phyloP scores from a whole-genome alignment of 2,888 invertebrate species.

The Caenorhabditis drosophilae region DNA sequence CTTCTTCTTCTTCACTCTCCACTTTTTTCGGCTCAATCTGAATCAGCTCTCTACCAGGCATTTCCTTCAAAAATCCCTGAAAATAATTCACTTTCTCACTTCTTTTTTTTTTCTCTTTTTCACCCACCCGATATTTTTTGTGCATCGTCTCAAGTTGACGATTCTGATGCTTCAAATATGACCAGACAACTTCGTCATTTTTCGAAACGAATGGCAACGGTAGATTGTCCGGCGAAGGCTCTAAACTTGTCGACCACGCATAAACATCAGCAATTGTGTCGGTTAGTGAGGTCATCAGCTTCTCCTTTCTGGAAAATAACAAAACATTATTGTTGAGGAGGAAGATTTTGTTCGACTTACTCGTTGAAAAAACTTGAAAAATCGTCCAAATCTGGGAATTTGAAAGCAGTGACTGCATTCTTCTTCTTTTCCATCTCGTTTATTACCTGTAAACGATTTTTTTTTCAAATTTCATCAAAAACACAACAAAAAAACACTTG shows the following conservation, averaged over 20 bases:
- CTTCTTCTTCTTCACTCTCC: conserved; percentile 9
- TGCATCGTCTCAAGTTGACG: conserved; percentile 23
- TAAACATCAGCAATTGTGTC: too few species aligned
- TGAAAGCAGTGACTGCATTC: too few species aligned
- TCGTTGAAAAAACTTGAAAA: too few species aligned
- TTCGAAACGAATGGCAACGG: conserved; percentile 40
- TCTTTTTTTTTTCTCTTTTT: background rate
- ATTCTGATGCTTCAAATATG: conserved; percentile 34
- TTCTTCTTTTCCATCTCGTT: too few species aligned
- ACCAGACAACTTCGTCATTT: conserved; percentile 38
- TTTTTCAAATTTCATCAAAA: too few species aligned
- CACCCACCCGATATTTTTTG: conserved; percentile 16
- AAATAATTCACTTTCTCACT: conserved; percentile 1
- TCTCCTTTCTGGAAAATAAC: too few species aligned
- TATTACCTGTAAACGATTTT: too few species aligned
- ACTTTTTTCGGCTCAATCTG: conserved; percentile 5
- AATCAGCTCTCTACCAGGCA: conserved; percentile 20
- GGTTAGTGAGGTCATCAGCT: too few species aligned
- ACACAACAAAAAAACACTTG: too few species aligned
- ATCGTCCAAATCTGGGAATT: too few species aligned
- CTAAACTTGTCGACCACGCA: conserved; percentile 25
- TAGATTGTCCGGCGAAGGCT: conserved; percentile 15
- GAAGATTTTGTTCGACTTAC: too few species aligned
- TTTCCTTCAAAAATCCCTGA: conserved; percentile 20
- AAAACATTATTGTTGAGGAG: too few species aligned